These are phyloP conservation scores for Desoria tigrina DNA, from an alignment of 2,888 invertebrate species.

Conservation along the genomic window DNA sequence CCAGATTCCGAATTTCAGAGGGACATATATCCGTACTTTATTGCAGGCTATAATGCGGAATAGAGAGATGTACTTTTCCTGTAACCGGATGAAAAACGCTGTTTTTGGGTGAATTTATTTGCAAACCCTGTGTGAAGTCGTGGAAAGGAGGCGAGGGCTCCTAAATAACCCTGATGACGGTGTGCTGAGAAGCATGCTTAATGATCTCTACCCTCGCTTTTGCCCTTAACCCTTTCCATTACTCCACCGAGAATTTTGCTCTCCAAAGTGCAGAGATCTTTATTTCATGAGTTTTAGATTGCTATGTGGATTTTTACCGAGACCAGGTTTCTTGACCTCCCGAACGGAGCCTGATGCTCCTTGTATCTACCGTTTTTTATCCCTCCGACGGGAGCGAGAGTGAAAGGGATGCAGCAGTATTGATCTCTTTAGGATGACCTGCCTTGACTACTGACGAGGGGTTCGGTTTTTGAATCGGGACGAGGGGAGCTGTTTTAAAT, in stretches of 20 bases:
- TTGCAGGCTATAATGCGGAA: too few relatives aligned
- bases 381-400: background rate
- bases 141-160: slow-evolving; percentile 11
- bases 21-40: too few relatives aligned
- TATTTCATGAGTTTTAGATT: too few relatives aligned
- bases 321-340: background rate
- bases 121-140: slow-evolving; percentile 23
- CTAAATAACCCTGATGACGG: slow-evolving; percentile 28
- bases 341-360: too few relatives aligned
- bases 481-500: too few relatives aligned
- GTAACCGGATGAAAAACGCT: background rate
- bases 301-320: slow-evolving; percentile 16
- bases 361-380: too few relatives aligned
- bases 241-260: too few relatives aligned
- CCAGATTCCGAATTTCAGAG: too few relatives aligned
- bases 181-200: slow-evolving; percentile 27
- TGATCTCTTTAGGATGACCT: background rate
- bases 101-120: slow-evolving; percentile 22
- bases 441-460: background rate
- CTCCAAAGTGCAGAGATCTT: too few relatives aligned
- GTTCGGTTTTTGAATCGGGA: background rate
- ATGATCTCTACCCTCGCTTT: slow-evolving; percentile 13
- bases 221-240: too few relatives aligned
- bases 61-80: background rate
- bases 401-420: background rate